Evolutionary conservation across 2,113 vertebrate species (phyloP).

Genomic region (Pseudonaja textilis): DNA sequence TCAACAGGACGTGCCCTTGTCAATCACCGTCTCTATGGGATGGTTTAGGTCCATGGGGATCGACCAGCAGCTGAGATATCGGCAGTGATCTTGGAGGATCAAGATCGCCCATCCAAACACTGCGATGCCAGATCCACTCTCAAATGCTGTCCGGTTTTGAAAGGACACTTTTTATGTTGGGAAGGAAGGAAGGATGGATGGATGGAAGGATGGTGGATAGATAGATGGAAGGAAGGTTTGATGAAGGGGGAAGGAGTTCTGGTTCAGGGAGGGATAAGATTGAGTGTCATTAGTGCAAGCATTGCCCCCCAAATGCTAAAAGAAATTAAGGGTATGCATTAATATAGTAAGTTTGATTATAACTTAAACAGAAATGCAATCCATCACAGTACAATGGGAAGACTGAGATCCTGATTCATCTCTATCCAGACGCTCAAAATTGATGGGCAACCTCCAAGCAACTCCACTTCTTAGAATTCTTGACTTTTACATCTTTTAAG

Average conservation of each 20-base stretch:
- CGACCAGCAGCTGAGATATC: no score
- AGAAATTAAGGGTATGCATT: not conserved
- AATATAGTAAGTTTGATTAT: not conserved
- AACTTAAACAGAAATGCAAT: not conserved
- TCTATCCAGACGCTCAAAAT: not conserved
- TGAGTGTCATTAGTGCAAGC: not conserved
- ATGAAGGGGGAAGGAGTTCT: not conserved
- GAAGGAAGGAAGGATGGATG: not conserved
- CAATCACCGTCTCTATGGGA: no score
- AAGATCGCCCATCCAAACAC: no score
- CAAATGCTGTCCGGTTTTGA: not conserved
- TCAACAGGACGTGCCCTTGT: no score
- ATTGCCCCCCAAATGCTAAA: not conserved
- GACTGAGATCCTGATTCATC: not conserved
- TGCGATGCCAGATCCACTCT: no score
- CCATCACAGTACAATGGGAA: not conserved
- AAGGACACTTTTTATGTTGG: not conserved
- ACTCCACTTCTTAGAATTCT: not conserved
- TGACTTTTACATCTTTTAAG: not conserved
- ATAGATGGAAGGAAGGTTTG: not conserved
- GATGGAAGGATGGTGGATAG: not conserved
- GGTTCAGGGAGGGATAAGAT: not conserved
- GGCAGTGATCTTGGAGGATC: no score
- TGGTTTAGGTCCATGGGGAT: no score
- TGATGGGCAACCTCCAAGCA: not conserved